Conservation (phyloP, 2,888 invertebrate species). For the Protophormia terraenovae region DNA sequence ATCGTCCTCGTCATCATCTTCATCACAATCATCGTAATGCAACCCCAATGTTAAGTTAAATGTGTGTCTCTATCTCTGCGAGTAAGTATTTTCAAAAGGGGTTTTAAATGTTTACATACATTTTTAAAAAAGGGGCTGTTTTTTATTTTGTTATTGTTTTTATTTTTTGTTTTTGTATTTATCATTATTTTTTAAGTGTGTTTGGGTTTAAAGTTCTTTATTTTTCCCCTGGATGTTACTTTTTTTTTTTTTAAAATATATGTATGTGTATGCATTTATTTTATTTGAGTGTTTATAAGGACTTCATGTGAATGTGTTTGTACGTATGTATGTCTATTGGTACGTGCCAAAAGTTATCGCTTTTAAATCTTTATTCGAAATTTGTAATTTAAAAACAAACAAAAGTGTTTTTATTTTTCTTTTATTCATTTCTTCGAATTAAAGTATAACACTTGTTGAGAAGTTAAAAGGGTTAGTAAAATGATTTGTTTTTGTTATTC, state of each 20-base stretch:
- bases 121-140: constrained; percentile 24
- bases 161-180: neutral
- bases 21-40: constrained; percentile 19
- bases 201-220: neutral
- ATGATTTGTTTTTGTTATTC: constrained; percentile 39
- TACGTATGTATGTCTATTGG: constrained; percentile 10
- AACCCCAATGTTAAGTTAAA: constrained; percentile 44
- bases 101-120: constrained; percentile 25
- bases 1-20: neutral
- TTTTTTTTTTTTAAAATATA: neutral
- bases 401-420: constrained; percentile 37
- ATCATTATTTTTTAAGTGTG: constrained; percentile 1
- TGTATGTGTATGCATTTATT: neutral
- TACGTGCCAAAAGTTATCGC: constrained; percentile 47
- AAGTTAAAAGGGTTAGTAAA: constrained; percentile 54
- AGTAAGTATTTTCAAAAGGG: constrained; percentile 13
- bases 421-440: constrained; percentile 34
- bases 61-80: constrained; percentile 18
- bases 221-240: neutral
- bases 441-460: constrained; percentile 50
- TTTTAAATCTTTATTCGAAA: constrained; percentile 36
- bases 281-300: neutral
- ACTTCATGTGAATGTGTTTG: neutral
- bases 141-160: constrained; percentile 16
- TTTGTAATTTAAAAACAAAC: constrained; percentile 52